phyloP scores from a whole-genome alignment of 2,113 vertebrate genomes.

The Sisor rabdophorus region DNA sequence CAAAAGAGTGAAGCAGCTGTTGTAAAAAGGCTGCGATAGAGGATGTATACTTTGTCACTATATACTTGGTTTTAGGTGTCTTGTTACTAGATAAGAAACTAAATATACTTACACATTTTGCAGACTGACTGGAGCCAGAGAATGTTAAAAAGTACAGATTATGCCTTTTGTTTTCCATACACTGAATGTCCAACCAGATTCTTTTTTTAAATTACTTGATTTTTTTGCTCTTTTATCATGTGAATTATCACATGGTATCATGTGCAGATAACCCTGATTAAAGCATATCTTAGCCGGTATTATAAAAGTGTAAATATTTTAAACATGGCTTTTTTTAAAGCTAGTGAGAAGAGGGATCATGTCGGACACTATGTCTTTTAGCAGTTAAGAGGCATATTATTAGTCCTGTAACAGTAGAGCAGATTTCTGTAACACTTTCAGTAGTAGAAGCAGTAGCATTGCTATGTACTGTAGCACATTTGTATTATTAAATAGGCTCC shows the following conservation, averaged over 20 bases:
- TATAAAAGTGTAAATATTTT: neutral
- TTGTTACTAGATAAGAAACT: slow-evolving; percentile 37
- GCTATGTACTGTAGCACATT: neutral
- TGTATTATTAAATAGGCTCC: neutral
- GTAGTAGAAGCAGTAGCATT: neutral
- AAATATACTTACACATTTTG: slow-evolving; percentile 36
- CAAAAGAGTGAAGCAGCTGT: slow-evolving; percentile 19
- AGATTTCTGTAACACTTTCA: neutral
- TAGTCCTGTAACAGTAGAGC: neutral
- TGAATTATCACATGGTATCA: neutral
- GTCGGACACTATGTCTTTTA: no score
- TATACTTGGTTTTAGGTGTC: slow-evolving; percentile 16
- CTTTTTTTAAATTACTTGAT: neutral
- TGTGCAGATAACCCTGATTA: neutral
- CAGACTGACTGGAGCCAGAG: slow-evolving; percentile 1
- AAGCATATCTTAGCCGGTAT: neutral
- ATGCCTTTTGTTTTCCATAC: neutral
- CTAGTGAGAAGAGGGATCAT: no score
- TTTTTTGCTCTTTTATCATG: neutral
- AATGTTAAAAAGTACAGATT: neutral
- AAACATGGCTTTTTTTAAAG: no score
- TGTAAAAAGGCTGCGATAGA: neutral
- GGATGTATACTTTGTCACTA: slow-evolving; percentile 8
- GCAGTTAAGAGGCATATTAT: no score
- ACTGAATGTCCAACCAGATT: neutral